Evolutionary conservation across 35 echinoderm and acorn worm species (phyloP).

Genomic region (Diadema setosum): DNA sequence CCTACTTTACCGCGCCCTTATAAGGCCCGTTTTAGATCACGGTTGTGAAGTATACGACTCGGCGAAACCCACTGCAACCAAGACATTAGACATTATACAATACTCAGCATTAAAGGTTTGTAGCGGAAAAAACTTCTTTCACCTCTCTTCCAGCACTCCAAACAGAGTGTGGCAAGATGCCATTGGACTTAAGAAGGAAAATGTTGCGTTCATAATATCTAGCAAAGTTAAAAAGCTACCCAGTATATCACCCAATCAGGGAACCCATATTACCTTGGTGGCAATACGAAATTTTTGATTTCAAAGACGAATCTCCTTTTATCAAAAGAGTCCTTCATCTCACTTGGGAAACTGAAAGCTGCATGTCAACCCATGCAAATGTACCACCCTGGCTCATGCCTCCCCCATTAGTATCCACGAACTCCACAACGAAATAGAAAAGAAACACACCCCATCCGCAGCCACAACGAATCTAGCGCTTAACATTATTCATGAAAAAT

Average conservation of each 20-base stretch:
- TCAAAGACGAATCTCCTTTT: background rate
- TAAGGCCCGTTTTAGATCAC: background rate
- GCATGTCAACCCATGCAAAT: background rate
- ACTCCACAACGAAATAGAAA: no score
- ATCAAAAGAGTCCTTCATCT: background rate
- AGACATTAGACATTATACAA: background rate
- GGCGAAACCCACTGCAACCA: background rate
- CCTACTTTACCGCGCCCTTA: background rate
- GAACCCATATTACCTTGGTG: background rate
- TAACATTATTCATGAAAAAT: no score
- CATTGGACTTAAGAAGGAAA: background rate
- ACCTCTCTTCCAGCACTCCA: background rate
- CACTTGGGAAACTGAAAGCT: background rate
- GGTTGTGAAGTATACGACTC: background rate
- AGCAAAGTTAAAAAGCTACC: background rate
- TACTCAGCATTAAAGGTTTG: background rate
- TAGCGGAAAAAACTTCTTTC: background rate
- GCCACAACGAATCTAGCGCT: no score
- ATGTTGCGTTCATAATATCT: background rate
- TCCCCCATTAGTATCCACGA: no score
- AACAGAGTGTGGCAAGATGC: background rate
- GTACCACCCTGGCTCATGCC: background rate
- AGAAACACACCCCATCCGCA: no score
- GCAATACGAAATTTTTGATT: background rate
- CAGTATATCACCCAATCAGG: background rate